Base-by-base conservation (phyloP, 2,797 vertebrate genomes). In the Chelon labrosus region DNA sequence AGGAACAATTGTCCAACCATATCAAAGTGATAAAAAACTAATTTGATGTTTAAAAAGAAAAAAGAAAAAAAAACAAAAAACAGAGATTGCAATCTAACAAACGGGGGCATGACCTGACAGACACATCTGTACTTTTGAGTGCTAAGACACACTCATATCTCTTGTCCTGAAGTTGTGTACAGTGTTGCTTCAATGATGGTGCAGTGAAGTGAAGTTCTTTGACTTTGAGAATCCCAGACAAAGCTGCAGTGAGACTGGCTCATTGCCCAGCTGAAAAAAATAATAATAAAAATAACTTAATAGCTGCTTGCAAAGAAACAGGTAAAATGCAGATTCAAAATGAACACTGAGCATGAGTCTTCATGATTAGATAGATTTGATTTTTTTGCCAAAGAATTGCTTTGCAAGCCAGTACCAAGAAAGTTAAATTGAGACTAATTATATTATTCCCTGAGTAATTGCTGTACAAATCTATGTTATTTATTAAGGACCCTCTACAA, bases 351-450 rank as follows among this genome's bases (percentile, higher is more conserved):
- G 86, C 85, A 89, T 83, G 77, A 91, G 83, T 86, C 81, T 79
- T 87, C 78, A 81, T n/a, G 63, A 88, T 88, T 84, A 85, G 81
- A 85, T 85, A 88, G 85, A 91, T 92, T 93, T 86, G 83, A 91
- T 87, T 35, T 35, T 86, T 91, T 91, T 92, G 92, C 94, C 93
- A 94, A 94, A 95, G 93, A 94, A 90, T 86, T 89, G 86, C 87
- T 91, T 90, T 75, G 89, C 87, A 93, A 92, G 91, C 92, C 92
- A 90, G 92, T 86, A 91, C 85, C 83, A 88, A 90, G 88, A 91
- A 86, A 84, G 85, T 87, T 89, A 79, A 87, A 91, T 90, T 91
- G 84, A 91, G 85, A 85, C 83, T 79, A 85, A 92, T 85, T 88
- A 85, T 90, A 91, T 84, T 82, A 92, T 89, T 80, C 88, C 90